Percentiles rank a stretch among this genome's conserved stretches.
phyloP scores from a whole-genome alignment of 2,888 invertebrate genomes.

The Fabriciana adippe region DNA sequence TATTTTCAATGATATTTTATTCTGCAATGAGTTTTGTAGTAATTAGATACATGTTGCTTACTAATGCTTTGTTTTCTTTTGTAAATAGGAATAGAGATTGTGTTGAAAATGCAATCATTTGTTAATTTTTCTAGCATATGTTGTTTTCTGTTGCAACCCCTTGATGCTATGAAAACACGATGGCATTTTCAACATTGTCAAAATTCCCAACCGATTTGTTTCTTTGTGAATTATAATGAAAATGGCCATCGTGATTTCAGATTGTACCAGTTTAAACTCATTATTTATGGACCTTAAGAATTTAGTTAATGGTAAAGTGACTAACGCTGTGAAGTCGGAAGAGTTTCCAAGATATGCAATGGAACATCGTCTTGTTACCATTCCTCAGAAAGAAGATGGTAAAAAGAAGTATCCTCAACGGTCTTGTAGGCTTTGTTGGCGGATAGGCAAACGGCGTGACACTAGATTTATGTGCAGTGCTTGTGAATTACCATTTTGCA shows the following conservation, averaged over 20 bases:
- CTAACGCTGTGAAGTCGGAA: constrained; percentile 61
- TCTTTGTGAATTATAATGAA: constrained; percentile 61
- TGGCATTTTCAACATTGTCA: constrained; percentile 80
- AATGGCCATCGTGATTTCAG: constrained; percentile 83
- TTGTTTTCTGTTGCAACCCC: constrained; percentile 71
- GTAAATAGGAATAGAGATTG: constrained; percentile 59
- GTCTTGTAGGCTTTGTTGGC: constrained; percentile 79
- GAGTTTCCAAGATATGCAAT: constrained; percentile 60
- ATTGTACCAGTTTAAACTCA: constrained; percentile 75
- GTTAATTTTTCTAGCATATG: constrained; percentile 63
- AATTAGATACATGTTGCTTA: constrained; percentile 39
- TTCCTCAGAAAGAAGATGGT: constrained; percentile 80
- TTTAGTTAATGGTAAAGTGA: constrained; percentile 76
- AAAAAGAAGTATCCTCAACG: constrained; percentile 80
- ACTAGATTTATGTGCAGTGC: constrained; percentile 78
- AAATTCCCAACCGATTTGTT: constrained; percentile 39
- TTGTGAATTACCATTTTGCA: constrained; percentile 78
- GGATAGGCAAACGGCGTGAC: constrained; percentile 74
- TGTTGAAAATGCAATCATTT: constrained; percentile 82
- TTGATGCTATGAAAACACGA: constrained; percentile 77
- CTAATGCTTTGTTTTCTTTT: constrained; percentile 48
- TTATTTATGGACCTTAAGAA: constrained; percentile 79
- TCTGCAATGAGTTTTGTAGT: not conserved
- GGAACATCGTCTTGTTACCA: constrained; percentile 74
- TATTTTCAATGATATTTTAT: constrained; percentile 8